Base-by-base conservation (phyloP, 2,113 vertebrate species). In the Plotosus lineatus region DNA sequence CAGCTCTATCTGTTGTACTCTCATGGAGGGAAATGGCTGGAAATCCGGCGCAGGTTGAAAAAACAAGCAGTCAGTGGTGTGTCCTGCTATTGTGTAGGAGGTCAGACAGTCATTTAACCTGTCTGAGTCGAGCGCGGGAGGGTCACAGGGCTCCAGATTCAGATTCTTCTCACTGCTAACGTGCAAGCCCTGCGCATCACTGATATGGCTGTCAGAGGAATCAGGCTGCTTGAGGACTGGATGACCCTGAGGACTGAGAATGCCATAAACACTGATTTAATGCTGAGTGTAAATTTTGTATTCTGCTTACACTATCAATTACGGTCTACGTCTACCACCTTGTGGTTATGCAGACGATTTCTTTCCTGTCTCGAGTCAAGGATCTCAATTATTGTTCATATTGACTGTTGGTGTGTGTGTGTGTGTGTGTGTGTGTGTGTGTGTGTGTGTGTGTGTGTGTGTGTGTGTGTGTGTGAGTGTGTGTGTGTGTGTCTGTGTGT, bases 261-360 rank as follows among this genome's bases (percentile, higher is more conserved):
- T 55, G 26, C 28, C 14, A 61, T 48, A 42, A 48, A 44, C 26
- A 8, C 75, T 78, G 76, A 78, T 48, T 65, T 78, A 63, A 65
- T 61, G 55, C 17, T 46, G 40, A 65, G 8, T 50, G 42, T 65
- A 50, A 12, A 48, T 31, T 55, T 14, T 63, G 26, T 36, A n/a
- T 44, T 83, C 51, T 55, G 56, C 58, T 71, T 31, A 78, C 26
- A 2, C 19, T 55, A 56, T 55, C 31, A 73, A 26, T 51, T 42
- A 53, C 78, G 77, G 82, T 91, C 60, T 85, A 85, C 88, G 83
- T 78, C 17, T 85, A 89, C 92, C 92, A 92, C 88, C 93, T 92
- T 84, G 91, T 93, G 93, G 91, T 85, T 36, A 82, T 14, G 6
- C 53, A 46, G 26, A 46, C 42, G 3, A n/a, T 3, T 71, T 14